These are phyloP conservation scores for Aricia agestis DNA, from an alignment of 1,140 invertebrate genomes.

Conservation along the genomic window DNA sequence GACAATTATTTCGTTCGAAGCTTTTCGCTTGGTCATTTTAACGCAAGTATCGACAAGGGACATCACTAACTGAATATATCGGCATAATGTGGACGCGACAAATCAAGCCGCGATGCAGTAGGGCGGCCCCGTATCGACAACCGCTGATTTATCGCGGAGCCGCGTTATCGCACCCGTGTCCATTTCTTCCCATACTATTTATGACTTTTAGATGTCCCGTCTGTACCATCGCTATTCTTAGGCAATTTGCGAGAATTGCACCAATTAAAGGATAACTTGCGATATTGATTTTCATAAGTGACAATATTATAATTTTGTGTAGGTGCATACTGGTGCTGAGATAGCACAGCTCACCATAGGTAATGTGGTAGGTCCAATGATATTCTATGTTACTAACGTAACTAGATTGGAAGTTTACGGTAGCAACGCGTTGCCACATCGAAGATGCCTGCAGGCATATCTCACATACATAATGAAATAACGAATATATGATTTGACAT, in stretches of 20 bases:
- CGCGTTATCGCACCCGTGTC: constrained; percentile 48
- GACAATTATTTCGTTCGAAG: too few species aligned
- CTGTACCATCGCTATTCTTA: neutral
- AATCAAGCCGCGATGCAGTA: constrained; percentile 65
- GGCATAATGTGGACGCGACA: constrained; percentile 64
- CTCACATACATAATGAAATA: too few species aligned
- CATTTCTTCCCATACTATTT: constrained; percentile 32
- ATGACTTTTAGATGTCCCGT: constrained; percentile 11
- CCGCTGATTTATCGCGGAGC: constrained; percentile 61
- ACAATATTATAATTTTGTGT: too few species aligned
- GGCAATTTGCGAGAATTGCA: neutral
- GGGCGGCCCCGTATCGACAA: constrained; percentile 68
- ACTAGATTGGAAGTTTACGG: too few species aligned
- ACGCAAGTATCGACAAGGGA: constrained; percentile 28
- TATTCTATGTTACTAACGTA: too few species aligned
- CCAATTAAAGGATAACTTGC: neutral
- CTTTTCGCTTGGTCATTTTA: neutral
- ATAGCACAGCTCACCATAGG: too few species aligned
- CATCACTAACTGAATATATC: constrained; percentile 45
- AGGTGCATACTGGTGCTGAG: too few species aligned
- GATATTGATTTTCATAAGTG: too few species aligned
- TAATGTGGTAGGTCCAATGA: too few species aligned
- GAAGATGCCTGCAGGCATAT: too few species aligned
- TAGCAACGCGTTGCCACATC: too few species aligned
- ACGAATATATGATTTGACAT: too few species aligned